Conservation (phyloP, 2,113 vertebrate genomes). For the Nycticorax nycticorax region DNA sequence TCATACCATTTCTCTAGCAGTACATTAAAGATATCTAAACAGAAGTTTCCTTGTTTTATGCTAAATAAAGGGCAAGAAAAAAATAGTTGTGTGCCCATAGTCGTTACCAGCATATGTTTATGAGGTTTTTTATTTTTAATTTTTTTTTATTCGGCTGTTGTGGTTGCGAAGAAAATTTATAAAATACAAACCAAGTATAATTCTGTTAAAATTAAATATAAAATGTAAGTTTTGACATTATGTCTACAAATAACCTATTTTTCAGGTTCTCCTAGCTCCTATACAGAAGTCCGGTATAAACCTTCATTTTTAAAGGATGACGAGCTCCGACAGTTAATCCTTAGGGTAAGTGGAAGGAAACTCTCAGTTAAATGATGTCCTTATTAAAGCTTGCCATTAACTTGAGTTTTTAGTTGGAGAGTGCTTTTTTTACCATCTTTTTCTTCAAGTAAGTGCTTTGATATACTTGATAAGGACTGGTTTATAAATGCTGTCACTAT, state of each 20-base stretch:
- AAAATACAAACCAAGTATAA: background rate
- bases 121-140: background rate
- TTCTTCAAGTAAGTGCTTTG: background rate
- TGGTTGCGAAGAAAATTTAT: background rate
- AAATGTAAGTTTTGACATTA: background rate
- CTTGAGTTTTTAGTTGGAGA: background rate
- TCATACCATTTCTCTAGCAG: background rate
- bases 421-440: background rate
- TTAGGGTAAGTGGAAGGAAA: constrained; percentile 76
- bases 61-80: background rate
- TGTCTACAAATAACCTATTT: background rate
- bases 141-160: background rate
- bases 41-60: background rate
- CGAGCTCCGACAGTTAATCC: constrained; percentile 85
- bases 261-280: constrained; percentile 81
- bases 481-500: background rate
- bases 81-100: background rate
- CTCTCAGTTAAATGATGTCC: background rate
- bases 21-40: background rate
- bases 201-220: background rate
- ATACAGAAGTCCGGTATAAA: constrained; percentile 83
- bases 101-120: background rate
- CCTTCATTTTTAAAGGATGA: constrained; percentile 88
- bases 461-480: background rate
- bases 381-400: background rate